Percentiles rank a stretch among this genome's conserved stretches.
Evolutionary conservation across 1,140 invertebrate species (phyloP).

Genomic region (Pinna nobilis): DNA sequence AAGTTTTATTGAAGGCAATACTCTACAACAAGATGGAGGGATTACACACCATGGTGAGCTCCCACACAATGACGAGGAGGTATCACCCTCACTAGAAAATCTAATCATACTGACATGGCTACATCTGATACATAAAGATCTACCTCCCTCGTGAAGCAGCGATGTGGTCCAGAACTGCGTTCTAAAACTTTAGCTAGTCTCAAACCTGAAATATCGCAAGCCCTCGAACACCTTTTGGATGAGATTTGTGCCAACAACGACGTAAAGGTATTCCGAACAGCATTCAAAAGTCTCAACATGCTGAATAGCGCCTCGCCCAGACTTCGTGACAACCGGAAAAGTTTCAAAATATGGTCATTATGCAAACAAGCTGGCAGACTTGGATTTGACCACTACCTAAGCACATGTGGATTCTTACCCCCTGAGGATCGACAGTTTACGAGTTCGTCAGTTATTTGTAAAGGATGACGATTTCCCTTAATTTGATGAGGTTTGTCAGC

Average conservation of each 20-base stretch:
- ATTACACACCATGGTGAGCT: conserved; percentile 40
- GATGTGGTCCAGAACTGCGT: conserved; percentile 45
- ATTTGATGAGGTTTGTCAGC: neutral
- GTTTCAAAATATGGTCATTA: neutral
- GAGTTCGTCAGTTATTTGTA: neutral
- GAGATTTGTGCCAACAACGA: conserved; percentile 35
- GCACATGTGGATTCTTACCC: conserved; percentile 9
- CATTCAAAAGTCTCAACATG: neutral
- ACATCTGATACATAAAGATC: conserved; percentile 40
- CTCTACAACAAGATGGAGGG: conserved; percentile 5
- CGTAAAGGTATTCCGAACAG: conserved; percentile 19
- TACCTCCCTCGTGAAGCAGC: conserved; percentile 51
- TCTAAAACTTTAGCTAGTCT: conserved; percentile 34
- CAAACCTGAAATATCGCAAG: conserved; percentile 44
- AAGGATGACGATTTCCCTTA: neutral
- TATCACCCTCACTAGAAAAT: conserved; percentile 51
- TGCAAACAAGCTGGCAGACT: conserved; percentile 29
- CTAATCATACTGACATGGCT: conserved; percentile 53
- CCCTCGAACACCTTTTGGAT: conserved; percentile 31
- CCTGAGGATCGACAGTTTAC: conserved; percentile 9
- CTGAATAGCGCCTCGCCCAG: too few species aligned
- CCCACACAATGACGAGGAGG: conserved; percentile 42
- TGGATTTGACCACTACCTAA: conserved; percentile 5
- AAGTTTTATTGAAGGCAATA: conserved; percentile 53
- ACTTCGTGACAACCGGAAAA: neutral